Evolutionary conservation across 2,113 vertebrate species (phyloP), one percentile per base, ranked within the genome.

Genomic region (Mugil cephalus): DNA sequence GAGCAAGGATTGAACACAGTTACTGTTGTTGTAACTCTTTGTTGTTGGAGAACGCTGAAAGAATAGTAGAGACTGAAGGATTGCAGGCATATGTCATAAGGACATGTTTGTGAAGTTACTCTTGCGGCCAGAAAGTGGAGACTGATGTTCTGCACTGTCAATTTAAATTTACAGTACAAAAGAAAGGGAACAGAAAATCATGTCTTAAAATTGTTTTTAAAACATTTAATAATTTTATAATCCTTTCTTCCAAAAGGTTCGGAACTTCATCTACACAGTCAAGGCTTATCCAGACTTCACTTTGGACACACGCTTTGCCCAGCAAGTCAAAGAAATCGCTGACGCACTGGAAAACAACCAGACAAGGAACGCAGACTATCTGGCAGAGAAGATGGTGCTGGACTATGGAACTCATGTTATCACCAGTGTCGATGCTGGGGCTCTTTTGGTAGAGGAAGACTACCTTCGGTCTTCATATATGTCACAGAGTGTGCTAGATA

Each of bases 271-370:
- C 72, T 98, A 99, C 89, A 95, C 94, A 0, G 95, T 93, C 45
- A 96, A 94, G 78, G 80, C 90, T 0, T 66, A 88, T 73, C 95
- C 96, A 0, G 91, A 89, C 62, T 94, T 95, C 1, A 87, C 53
- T 4, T 84, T 99, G 61, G 95, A 95, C 63, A 1, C 43, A 10
- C 83, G 86, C 35, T 98, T 98, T 83, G 92, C 65, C 70, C 89
- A 91, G 39, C 90, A 94, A 72, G 94, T 93, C 34, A 56, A 93
- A 56, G 89, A 88, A 0, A 96, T 99, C 0, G 95, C 93, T 1
- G 93, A 94, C 21, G 91, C 94, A 11, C 89, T 98, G 34, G 96
- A 97, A 69, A 98, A 96, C 90, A 98, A 98, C 76, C 96, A 97
- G 89, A 98, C 95, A 0, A 90, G 58, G 12, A 93, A 91, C 61